Base-by-base conservation (phyloP, 2,113 vertebrate species). In the Hemichromis elongatus region DNA sequence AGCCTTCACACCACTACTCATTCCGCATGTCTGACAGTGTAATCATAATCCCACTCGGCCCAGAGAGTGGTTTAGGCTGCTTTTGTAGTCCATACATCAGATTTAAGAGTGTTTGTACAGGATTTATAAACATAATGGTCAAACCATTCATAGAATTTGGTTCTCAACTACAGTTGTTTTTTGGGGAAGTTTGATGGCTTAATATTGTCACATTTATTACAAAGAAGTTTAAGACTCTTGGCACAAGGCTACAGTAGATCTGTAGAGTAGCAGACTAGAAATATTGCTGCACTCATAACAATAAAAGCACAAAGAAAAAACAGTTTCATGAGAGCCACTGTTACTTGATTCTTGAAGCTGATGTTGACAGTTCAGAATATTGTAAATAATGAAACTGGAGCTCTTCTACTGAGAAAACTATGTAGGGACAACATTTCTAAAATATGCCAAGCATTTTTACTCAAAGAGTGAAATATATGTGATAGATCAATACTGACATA, bases 1-100 rank as follows among this genome's bases (percentile, higher is more conserved):
- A 90, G 84, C 77, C 50, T 89, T 63, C 3, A 77, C 54, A 86
- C 3, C 28, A 68, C 59, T 57, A 75, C 24, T 83, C 81, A 61
- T 45, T 55, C 84, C 54, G 81, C 57, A 56, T 87, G 84, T 57
- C 57, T 79, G 89, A 59, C 63, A 47, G 78, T 86, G 79, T 83
- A 78, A 86, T 87, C 73, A 79, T 83, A 86, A 91, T 90, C 81
- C 85, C 13, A 40, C 80, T 84, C 70, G 61, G 63, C 45, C 78
- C 55, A 77, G 66, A 81, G 79, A 18, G 77, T 54, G 84, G 77
- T 79, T 92, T 83, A 90, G 77, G 50, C 73, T 57, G 56, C 75
- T 81, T 90, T 92, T 87, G 75, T 80, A 82, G 55, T 87, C 53
- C 19, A 61, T 66, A 75, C 77, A 80, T 89, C 82, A 89, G 66